Conservation (phyloP, 1,140 invertebrate species). For the Tenebrio molitor region DNA sequence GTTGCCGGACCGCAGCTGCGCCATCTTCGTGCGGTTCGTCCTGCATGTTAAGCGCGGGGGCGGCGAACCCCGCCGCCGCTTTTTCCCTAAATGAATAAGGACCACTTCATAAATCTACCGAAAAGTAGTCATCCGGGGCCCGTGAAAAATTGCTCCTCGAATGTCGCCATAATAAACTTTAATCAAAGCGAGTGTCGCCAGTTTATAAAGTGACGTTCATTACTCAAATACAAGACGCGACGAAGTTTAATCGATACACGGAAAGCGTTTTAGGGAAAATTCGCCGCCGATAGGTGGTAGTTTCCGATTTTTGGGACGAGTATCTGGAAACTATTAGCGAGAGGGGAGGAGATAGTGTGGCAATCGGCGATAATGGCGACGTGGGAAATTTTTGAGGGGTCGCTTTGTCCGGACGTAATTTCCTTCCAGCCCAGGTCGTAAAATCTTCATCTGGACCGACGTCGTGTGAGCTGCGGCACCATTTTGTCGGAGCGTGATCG, state of each 20-base stretch:
- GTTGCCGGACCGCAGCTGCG: slow-evolving; percentile 13
- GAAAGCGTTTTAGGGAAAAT: slow-evolving; percentile 17
- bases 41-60: slow-evolving; percentile 13
- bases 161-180: slow-evolving; percentile 30
- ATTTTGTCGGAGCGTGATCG: no score
- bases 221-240: slow-evolving; percentile 37
- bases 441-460: no score
- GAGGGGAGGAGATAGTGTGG: not conserved
- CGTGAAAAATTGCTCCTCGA: slow-evolving; percentile 34
- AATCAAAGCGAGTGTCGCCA: slow-evolving; percentile 32
- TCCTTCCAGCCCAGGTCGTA: no score
- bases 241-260: slow-evolving; percentile 31
- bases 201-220: slow-evolving; percentile 40
- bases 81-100: slow-evolving; percentile 26
- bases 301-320: slow-evolving; percentile 9
- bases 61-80: not conserved
- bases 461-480: no score
- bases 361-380: slow-evolving; percentile 26
- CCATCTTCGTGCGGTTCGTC: slow-evolving; percentile 7
- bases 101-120: slow-evolving; percentile 36
- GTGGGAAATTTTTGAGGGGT: not conserved
- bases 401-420: not conserved
- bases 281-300: not conserved
- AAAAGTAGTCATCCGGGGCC: slow-evolving; percentile 27
- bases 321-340: slow-evolving; percentile 7